Evolutionary conservation across 2,797 vertebrate genomes (phyloP), one percentile per base, ranked within the genome.

Genomic region (Hemitrygon akajei): DNA sequence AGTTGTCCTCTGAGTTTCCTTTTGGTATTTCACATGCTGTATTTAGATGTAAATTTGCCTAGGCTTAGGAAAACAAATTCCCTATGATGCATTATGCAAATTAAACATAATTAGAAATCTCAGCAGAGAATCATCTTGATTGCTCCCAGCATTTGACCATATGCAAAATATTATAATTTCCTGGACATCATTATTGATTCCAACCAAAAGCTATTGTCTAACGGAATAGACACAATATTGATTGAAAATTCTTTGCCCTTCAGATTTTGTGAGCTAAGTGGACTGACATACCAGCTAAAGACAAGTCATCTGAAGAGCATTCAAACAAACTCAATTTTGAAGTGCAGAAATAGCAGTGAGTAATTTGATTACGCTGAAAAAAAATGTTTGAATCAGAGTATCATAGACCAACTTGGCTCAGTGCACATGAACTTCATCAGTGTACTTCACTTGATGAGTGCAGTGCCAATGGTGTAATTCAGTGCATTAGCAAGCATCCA

Each of bases 41-140:
- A 86, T 58, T 91, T 91, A 37, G 60, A 91, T 34, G 60, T 91
- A 20, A 37, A 91, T 91, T 73, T 73, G 66, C 63, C 47, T 91
- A 2, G 89, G n/a, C n/a, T 69, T 40, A 3, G 40, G 37, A 22
- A 92, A 75, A 47, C 25, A 71, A 34, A 34, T 73, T 92, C 91
- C 25, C 25, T 73, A 22, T 92, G 69, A 75, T 75, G 40, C 22
- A 12, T 7, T 27, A 92, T 47, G 6, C 12, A 75, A 47, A 75
- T 71, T 10, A 56, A 75, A 73, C 34, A 73, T 3, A 34, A 7
- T 47, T 27, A 22, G n/a, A 69, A 91, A 58, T 7, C 20, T 37
- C 12, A 47, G 37, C 3, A 25, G 92, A 40, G 22, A 25, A 22
- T 89, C 6, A 40, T 27, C 34, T 73, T 27, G 25, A 25, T 75